Percentiles rank a stretch among this genome's conserved stretches.
Evolutionary conservation across 2,797 vertebrate genomes (phyloP).

Genomic region (Catostomus latipinnis): DNA sequence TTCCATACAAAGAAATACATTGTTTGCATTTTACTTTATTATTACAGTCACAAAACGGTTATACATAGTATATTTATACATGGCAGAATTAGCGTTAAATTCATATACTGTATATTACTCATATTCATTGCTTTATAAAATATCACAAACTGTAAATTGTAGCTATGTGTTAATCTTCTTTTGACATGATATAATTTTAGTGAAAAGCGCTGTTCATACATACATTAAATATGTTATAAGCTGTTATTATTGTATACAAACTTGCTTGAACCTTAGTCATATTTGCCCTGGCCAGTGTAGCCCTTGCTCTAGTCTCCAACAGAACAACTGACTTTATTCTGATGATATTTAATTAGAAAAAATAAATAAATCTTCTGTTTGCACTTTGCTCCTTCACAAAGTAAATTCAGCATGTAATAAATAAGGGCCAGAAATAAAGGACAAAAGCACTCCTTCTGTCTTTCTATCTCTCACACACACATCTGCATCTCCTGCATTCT

Average conservation of each 20-base stretch:
- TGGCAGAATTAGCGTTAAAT: no score
- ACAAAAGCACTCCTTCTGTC: constrained; percentile 31
- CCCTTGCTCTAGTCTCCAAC: constrained; percentile 10
- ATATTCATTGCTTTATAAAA: not conserved
- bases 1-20: not conserved
- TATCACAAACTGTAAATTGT: not conserved
- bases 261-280: not conserved
- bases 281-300: not conserved
- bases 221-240: not conserved
- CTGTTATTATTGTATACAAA: constrained; percentile 1
- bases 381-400: constrained; percentile 22
- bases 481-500: constrained; percentile 58
- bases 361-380: not conserved
- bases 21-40: not conserved
- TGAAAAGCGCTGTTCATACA: not conserved
- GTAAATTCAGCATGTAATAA: constrained; percentile 42
- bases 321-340: constrained; percentile 10
- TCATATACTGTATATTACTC: not conserved
- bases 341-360: not conserved
- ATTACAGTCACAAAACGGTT: not conserved
- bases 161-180: not conserved
- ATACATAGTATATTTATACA: no score
- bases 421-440: constrained; percentile 32
- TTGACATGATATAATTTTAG: constrained; percentile 11
- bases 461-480: constrained; percentile 32